These are phyloP conservation scores for Hydractinia symbiolongicarpus DNA, from an alignment of 30 jellyfish, hydroid and myxozoan genomes.

Conservation along the genomic window DNA sequence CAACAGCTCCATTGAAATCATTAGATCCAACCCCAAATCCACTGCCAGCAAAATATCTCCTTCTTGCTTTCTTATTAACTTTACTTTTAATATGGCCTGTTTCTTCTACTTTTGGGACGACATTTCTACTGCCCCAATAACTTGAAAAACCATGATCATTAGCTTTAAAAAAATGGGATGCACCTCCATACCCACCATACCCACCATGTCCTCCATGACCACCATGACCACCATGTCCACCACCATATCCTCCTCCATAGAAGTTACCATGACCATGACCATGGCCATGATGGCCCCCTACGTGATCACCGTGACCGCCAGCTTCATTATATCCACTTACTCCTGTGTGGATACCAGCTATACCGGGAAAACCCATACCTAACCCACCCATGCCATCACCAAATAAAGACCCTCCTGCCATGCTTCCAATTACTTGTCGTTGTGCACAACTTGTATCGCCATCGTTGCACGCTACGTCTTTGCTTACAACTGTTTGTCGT, in stretches of 20 bases:
- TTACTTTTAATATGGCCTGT: slow-evolving; percentile 1
- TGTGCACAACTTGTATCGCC: slow-evolving; percentile 73
- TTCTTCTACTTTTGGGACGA: neutral
- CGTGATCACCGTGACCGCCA: slow-evolving; percentile 79
- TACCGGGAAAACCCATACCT: slow-evolving; percentile 97
- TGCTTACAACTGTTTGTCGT: slow-evolving; percentile 59
- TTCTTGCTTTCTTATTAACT: slow-evolving; percentile 1
- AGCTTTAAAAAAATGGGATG: slow-evolving; percentile 25
- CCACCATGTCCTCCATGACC: slow-evolving; percentile 49
- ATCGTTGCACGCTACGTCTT: slow-evolving; percentile 91
- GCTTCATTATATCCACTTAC: slow-evolving; percentile 76
- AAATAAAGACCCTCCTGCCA: slow-evolving; percentile 98
- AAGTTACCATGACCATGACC: slow-evolving; percentile 49
- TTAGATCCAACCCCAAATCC: slow-evolving; percentile 16
- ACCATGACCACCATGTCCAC: slow-evolving; percentile 37
- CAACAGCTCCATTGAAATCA: slow-evolving; percentile 30
- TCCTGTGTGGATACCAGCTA: slow-evolving; percentile 95
- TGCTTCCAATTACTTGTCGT: slow-evolving; percentile 94
- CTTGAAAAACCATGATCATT: slow-evolving; percentile 80
- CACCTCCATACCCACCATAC: slow-evolving; percentile 43
- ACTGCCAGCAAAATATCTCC: slow-evolving; percentile 1
- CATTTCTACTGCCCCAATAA: slow-evolving; percentile 38
- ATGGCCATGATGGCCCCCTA: slow-evolving; percentile 46
- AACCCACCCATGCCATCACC: slow-evolving; percentile 99
- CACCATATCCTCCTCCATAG: slow-evolving; percentile 46